Base-by-base conservation (phyloP, 1,140 invertebrate species). In the Hypothenemus hampei region DNA sequence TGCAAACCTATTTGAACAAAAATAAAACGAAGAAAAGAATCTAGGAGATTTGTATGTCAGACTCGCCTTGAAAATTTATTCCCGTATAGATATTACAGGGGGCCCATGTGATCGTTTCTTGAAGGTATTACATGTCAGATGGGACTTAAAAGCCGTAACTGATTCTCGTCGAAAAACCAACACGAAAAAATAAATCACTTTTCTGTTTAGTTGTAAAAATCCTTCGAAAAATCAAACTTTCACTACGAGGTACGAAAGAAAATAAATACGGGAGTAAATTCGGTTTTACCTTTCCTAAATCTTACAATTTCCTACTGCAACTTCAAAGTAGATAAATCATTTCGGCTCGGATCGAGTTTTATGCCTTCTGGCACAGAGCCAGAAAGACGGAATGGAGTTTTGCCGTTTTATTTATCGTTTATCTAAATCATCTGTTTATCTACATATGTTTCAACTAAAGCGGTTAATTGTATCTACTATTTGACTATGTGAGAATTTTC, bases 271-370 rank as follows among this genome's bases (percentile, higher is more conserved):
- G 8, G 7, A 35, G 45, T 47, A 47, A 47, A 47, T 31, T 47
- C 33, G 35, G 45, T 47, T 47, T 47, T 47, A 47, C 45, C 45
- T 47, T 47, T 35, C 26, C n/a, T 35, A 35, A 47, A 47, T 47
- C 45, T 47, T 35, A 47, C 45, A 47, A 47, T 47, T 47, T 47
- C 45, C 45, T 47, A 35, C 26, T 47, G 45, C 24, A 47, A 47
- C 45, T 47, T 47, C 45, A 47, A 47, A 47, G 45, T 35, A 47
- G 45, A 47, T 47, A 47, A 47, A 47, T 47, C 45, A 47, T 47
- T 35, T 35, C 21, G 45, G 26, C 24, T 20, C 26, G 21, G 45
- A 47, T 47, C 45, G 20, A 47, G 45, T 47, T 47, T 47, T 47
- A 47, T 35, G 29, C 26, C 45, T 35, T 16, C 45, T 47, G 45